Percentiles rank a stretch among this genome's conserved stretches.
Conservation (phyloP, 2,797 vertebrate genomes). For the Semotilus atromaculatus region DNA sequence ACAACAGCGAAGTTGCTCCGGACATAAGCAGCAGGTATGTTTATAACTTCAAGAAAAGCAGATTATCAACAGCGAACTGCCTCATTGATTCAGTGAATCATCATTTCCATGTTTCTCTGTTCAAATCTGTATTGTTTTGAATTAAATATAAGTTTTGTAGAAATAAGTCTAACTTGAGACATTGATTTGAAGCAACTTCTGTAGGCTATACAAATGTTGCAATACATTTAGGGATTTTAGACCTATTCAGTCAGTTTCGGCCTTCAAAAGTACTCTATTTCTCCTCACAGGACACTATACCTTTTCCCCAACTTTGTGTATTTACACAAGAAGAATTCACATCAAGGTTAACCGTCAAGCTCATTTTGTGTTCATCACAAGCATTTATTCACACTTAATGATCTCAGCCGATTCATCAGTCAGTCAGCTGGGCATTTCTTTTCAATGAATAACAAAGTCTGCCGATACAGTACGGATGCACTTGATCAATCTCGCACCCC, state of each 20-base stretch:
- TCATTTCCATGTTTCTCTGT: background rate
- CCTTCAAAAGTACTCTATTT: constrained; percentile 1
- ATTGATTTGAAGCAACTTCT: background rate
- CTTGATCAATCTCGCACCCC: constrained; percentile 67
- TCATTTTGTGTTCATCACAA: constrained; percentile 57
- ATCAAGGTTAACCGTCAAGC: constrained; percentile 58
- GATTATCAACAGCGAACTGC: background rate
- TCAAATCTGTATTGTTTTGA: background rate
- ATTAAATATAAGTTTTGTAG: background rate
- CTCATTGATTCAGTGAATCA: background rate
- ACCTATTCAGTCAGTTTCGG: background rate
- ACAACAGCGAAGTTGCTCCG: background rate
- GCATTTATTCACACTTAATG: constrained; percentile 66
- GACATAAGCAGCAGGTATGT: constrained; percentile 16
- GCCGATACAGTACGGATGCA: constrained; percentile 61
- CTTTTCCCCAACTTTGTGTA: background rate
- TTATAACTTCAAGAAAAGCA: background rate
- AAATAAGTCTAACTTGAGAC: background rate
- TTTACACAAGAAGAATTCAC: constrained; percentile 24
- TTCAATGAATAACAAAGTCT: constrained; percentile 74
- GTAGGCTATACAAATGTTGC: background rate
- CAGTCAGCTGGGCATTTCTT: constrained; percentile 65
- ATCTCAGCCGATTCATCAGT: constrained; percentile 60
- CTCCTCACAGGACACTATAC: background rate
- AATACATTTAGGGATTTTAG: background rate